Percentiles rank a stretch among this genome's conserved stretches.
Evolutionary conservation across 1,140 invertebrate species (phyloP).

Genomic region (Lutraria rhynchaena): DNA sequence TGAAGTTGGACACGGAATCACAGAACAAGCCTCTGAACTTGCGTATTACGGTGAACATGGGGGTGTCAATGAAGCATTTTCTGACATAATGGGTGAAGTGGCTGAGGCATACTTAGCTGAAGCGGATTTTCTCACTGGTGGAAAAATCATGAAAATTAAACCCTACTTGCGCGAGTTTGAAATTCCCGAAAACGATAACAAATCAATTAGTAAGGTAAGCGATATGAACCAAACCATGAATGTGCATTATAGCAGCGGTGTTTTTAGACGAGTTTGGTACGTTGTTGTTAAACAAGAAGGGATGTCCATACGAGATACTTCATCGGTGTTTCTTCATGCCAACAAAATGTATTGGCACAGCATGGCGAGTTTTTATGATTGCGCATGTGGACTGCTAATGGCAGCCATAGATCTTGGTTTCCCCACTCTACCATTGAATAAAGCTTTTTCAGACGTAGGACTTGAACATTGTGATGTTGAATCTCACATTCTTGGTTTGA

Average conservation of each 20-base stretch:
- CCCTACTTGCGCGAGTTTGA: conserved; percentile 52
- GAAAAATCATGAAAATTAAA: conserved; percentile 50
- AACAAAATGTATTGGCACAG: conserved; percentile 69
- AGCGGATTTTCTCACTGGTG: conserved; percentile 53
- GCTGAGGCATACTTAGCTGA: conserved; percentile 44
- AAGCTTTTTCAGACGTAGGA: conserved; percentile 60
- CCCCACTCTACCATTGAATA: conserved; percentile 26
- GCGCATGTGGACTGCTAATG: conserved; percentile 64
- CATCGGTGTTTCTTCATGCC: conserved; percentile 62
- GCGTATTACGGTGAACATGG: conserved; percentile 64
- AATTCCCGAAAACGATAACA: conserved; percentile 54
- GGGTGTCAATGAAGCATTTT: conserved; percentile 73
- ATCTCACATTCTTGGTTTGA: conserved; percentile 37
- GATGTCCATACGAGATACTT: conserved; percentile 52
- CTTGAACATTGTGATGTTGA: conserved; percentile 60
- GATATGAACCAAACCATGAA: conserved; percentile 54
- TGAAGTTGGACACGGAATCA: conserved; percentile 69
- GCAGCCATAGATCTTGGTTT: conserved; percentile 64
- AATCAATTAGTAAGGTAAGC: conserved; percentile 59
- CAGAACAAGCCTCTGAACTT: conserved; percentile 66
- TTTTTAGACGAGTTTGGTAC: conserved; percentile 64
- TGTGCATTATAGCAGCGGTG: conserved; percentile 63
- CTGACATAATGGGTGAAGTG: conserved; percentile 69
- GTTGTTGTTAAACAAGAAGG: conserved; percentile 47
- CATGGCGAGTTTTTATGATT: conserved; percentile 52